A percentile compares a stretch with the other conserved stretches of the same genome.
Evolutionary conservation across 2,797 vertebrate species (phyloP).

Genomic region (Morus bassanus): DNA sequence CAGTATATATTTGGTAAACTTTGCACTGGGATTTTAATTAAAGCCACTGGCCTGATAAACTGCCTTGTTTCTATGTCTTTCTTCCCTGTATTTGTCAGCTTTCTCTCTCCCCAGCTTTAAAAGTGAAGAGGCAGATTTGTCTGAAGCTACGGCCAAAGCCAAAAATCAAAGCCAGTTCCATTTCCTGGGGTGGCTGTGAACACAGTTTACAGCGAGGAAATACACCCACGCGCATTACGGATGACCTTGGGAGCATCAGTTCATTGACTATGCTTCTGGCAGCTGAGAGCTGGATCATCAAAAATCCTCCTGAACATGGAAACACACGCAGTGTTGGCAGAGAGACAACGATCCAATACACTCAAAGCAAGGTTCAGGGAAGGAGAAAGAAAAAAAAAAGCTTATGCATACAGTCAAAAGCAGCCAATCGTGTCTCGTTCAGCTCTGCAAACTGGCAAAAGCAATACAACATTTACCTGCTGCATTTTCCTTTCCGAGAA

Average conservation of each 20-base stretch:
- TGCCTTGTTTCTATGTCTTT: not conserved
- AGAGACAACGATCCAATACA: not conserved
- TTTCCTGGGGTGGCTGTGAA: conserved; percentile 43
- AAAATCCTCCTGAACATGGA: conserved; percentile 6
- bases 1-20: not conserved
- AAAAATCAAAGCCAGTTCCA: not conserved
- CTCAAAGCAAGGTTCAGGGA: not conserved
- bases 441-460: not conserved
- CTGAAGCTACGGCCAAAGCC: conserved; percentile 16
- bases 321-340: not conserved
- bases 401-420: not conserved
- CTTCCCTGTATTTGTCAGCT: not conserved
- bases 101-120: not conserved
- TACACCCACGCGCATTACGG: not conserved
- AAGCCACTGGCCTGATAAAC: not conserved
- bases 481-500: not conserved
- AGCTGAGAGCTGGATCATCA: conserved; percentile 19
- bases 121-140: conserved; percentile 5
- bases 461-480: not conserved
- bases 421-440: not conserved
- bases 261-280: not conserved
- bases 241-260: conserved; percentile 21
- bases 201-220: not conserved
- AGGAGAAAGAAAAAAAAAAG: not conserved
- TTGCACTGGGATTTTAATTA: conserved; percentile 18